Evolutionary conservation across 1,140 invertebrate species (phyloP).

Genomic region (Drosophila rufa): DNA sequence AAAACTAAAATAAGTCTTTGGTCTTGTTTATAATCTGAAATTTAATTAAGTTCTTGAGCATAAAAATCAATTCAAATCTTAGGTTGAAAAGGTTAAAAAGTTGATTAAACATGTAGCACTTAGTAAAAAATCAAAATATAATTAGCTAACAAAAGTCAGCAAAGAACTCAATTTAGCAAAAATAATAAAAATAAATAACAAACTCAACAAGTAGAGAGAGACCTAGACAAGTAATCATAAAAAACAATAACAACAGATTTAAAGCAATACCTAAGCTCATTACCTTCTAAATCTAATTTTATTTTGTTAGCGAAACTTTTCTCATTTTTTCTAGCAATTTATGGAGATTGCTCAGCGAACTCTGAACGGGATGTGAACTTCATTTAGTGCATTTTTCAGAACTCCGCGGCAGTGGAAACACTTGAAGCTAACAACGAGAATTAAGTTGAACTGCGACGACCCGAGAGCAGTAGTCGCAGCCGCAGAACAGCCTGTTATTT

Average conservation of each 20-base stretch:
- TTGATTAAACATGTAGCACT: too few relatives aligned
- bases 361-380: slow-evolving; percentile 9
- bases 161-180: too few relatives aligned
- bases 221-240: too few relatives aligned
- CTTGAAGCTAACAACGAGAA: slow-evolving; percentile 52
- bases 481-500: slow-evolving; percentile 59
- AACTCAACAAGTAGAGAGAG: too few relatives aligned
- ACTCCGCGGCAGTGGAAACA: slow-evolving; percentile 40
- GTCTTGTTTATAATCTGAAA: background rate
- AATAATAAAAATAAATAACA: background rate
- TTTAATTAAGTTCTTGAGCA: background rate
- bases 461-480: slow-evolving; percentile 1
- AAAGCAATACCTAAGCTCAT: background rate
- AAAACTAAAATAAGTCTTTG: background rate
- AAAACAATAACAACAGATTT: background rate
- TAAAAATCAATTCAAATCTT: background rate
- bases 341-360: background rate
- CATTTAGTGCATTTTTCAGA: slow-evolving; percentile 25
- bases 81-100: too few relatives aligned
- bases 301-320: slow-evolving; percentile 4
- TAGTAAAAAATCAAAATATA: background rate
- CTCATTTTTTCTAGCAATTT: background rate
- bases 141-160: background rate
- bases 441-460: slow-evolving; percentile 42
- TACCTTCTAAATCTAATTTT: background rate